phyloP scores from a whole-genome alignment of 2,888 invertebrate species.

The Pristionchus japonicus region DNA sequence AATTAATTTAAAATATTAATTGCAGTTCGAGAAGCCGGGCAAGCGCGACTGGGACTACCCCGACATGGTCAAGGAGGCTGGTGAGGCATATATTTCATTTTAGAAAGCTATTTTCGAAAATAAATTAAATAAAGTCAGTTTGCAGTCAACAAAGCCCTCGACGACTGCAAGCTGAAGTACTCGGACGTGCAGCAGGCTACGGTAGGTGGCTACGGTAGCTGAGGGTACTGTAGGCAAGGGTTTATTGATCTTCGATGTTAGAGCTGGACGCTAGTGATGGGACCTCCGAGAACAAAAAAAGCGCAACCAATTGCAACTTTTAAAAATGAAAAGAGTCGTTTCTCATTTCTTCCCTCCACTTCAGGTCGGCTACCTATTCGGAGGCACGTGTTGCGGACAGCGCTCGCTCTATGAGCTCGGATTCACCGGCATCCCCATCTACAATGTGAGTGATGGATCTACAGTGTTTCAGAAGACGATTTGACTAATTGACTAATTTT shows the following conservation, averaged over 20 bases:
- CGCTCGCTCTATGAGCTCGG: constrained; percentile 93
- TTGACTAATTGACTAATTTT: too few relatives aligned
- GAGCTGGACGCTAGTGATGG: too few relatives aligned
- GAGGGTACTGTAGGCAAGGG: constrained; percentile 78
- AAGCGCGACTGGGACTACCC: constrained; percentile 90
- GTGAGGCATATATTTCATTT: constrained; percentile 63
- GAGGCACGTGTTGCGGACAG: constrained; percentile 84
- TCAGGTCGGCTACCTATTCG: constrained; percentile 68
- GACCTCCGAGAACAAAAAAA: too few relatives aligned
- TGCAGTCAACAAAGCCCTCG: constrained; percentile 83
- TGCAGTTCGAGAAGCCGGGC: constrained; percentile 90
- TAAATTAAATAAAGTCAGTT: not conserved
- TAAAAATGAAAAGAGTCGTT: too few relatives aligned
- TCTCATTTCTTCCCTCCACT: too few relatives aligned
- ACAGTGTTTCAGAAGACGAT: not conserved
- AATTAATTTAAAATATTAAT: not conserved
- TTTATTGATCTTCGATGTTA: too few relatives aligned
- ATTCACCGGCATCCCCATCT: constrained; percentile 95
- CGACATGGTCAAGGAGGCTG: constrained; percentile 92
- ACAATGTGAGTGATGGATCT: constrained; percentile 81
- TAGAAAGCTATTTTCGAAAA: not conserved
- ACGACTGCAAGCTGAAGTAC: constrained; percentile 70
- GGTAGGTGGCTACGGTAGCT: constrained; percentile 76
- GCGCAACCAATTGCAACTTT: too few relatives aligned
- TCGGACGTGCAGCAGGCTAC: constrained; percentile 88